Conservation (phyloP, 2,113 vertebrate species). For the Cololabis saira region DNA sequence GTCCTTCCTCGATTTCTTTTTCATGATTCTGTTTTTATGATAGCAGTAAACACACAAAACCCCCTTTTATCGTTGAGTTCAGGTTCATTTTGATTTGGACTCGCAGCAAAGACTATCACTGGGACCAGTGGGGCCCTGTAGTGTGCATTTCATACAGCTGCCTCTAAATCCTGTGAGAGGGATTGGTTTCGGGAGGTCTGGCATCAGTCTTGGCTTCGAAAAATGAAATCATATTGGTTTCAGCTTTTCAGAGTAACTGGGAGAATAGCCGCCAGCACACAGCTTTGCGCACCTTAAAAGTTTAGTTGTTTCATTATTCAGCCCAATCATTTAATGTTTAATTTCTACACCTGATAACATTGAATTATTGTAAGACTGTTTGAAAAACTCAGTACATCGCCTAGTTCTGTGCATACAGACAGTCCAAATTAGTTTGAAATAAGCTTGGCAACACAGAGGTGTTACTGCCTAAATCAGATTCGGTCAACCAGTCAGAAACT, state of each 20-base stretch:
- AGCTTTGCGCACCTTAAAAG: conserved; percentile 72
- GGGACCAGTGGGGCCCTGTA: conserved; percentile 55
- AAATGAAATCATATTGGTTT: conserved; percentile 82
- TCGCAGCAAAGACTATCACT: conserved; percentile 50
- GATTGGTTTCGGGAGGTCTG: conserved; percentile 76
- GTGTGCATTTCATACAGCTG: conserved; percentile 67
- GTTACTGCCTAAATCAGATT: not conserved
- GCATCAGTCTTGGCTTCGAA: conserved; percentile 66
- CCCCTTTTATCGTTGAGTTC: conserved; percentile 65
- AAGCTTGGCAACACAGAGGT: conserved; percentile 68
- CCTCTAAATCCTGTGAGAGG: conserved; percentile 77
- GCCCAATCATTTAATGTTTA: conserved; percentile 75
- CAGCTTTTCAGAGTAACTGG: conserved; percentile 71
- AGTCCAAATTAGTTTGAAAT: conserved; percentile 69
- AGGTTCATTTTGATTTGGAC: conserved; percentile 65
- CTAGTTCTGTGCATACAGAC: conserved; percentile 75
- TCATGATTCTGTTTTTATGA: conserved; percentile 64
- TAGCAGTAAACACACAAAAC: conserved; percentile 65
- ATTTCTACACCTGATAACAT: conserved; percentile 73
- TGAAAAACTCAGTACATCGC: conserved; percentile 78
- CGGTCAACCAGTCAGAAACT: too few species aligned
- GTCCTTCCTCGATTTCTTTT: conserved; percentile 59
- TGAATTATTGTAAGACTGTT: conserved; percentile 76
- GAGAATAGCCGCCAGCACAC: conserved; percentile 70
- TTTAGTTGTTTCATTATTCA: conserved; percentile 76